Conservation (phyloP, 2,888 invertebrate genomes). For the Ormia ochracea region DNA sequence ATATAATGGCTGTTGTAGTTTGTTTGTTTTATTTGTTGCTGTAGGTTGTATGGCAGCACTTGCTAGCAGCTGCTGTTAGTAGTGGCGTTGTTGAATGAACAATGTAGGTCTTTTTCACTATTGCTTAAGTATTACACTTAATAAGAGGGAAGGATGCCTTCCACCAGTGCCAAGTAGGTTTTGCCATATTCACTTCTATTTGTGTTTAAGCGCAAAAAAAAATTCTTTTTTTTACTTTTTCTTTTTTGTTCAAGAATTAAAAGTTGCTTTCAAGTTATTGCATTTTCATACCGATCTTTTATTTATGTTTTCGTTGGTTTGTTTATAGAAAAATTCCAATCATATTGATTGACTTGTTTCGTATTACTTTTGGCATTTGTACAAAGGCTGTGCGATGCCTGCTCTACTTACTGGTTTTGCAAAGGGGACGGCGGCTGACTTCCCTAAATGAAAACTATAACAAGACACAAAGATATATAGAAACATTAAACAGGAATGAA, state of each 20-base stretch:
- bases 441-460: slow-evolving; percentile 43
- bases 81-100: slow-evolving; percentile 40
- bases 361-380: slow-evolving; percentile 40
- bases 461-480: slow-evolving; percentile 28
- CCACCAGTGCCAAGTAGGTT: slow-evolving; percentile 15
- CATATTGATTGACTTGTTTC: slow-evolving; percentile 47
- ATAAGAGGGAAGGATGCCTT: slow-evolving; percentile 54
- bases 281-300: not conserved
- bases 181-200: slow-evolving; percentile 5
- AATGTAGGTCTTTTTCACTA: slow-evolving; percentile 51
- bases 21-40: slow-evolving; percentile 14
- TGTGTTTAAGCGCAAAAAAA: not conserved
- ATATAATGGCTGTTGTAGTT: slow-evolving; percentile 51
- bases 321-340: slow-evolving; percentile 44
- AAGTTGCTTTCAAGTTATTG: not conserved
- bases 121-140: slow-evolving; percentile 56
- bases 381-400: not conserved
- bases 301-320: not conserved
- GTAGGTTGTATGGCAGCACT: slow-evolving; percentile 28
- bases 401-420: too few relatives aligned
- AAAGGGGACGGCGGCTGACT: slow-evolving; percentile 28
- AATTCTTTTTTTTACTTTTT: too few relatives aligned
- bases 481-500: slow-evolving; percentile 7
- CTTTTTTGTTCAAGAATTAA: too few relatives aligned
- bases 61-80: slow-evolving; percentile 20